Evolutionary conservation across 1,140 invertebrate species (phyloP), one percentile per base, ranked within the genome.

Genomic region (Ruditapes philippinarum): DNA sequence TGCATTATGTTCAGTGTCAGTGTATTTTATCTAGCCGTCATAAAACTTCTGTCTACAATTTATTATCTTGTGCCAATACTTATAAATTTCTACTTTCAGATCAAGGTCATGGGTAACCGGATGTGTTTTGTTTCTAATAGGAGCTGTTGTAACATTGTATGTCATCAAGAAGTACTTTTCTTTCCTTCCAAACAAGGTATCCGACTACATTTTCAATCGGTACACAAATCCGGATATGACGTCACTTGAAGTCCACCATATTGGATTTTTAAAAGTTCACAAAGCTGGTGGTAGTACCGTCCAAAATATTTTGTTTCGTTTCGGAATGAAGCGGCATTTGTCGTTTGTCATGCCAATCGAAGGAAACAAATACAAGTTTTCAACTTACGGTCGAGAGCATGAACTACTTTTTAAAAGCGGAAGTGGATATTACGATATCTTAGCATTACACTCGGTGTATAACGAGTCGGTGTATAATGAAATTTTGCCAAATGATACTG

Each of bases 181-280:
- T n/a, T n/a, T n/a, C n/a, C 14, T 78, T 3, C 54, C 74, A 14
- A 78, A 78, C 74, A 78, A 38, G 54, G 42, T 78, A 5, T 51
- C 74, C 7, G 74, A 78, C 33, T 78, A 78, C 28, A 22, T 78
- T 1, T n/a, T n/a, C n/a, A 31, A 28, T 22, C 45, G 25, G 0
- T 49, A 78, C 40, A 54, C 0, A 7, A 49, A 31, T 17, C 42
- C 38, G 25, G 49, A 73, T 49, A 33, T 73, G 14, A 73, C 74
- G 49, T 51, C 31, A 65, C 68, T 22, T 38, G 84, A 87, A 42
- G 84, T 87, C 36, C 70, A 40, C 49, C 90, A 91, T 70, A 60
- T 90, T 42, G 89, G 57, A 28, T 90, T 90, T 70, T 79, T 92
- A 33, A 90, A 92, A 83, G 91, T 92, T 28, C 89, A 91, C 51